phyloP scores from a whole-genome alignment of 2,797 vertebrate species.

The Bufotes viridis region DNA sequence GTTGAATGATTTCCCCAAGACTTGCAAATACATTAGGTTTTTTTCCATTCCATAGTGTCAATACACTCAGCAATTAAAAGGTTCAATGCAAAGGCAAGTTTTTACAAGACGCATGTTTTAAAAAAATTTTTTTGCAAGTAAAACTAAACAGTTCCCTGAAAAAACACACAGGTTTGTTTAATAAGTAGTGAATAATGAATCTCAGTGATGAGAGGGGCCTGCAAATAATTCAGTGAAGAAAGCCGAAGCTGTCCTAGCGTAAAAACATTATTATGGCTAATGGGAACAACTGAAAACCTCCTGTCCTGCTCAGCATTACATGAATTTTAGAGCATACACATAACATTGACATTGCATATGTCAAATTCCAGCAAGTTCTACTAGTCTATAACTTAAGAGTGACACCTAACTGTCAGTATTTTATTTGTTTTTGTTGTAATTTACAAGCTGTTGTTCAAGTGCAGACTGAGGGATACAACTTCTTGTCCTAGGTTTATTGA shows the following conservation, averaged over 20 bases:
- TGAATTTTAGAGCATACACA: not conserved
- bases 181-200: slow-evolving; percentile 18
- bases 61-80: slow-evolving; percentile 50
- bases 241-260: not conserved
- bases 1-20: slow-evolving; percentile 31
- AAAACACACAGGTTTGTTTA: slow-evolving; percentile 7
- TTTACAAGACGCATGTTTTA: slow-evolving; percentile 38
- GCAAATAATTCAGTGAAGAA: slow-evolving; percentile 9
- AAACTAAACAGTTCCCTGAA: slow-evolving; percentile 36
- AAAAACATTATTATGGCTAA: not conserved
- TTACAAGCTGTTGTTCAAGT: not conserved
- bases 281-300: not conserved
- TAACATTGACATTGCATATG: not conserved
- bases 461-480: not conserved
- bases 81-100: slow-evolving; percentile 53
- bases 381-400: not conserved
- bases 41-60: slow-evolving; percentile 51
- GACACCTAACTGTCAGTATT: not conserved
- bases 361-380: not conserved
- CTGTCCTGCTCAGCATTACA: not conserved
- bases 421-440: not conserved
- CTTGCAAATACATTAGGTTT: slow-evolving; percentile 23
- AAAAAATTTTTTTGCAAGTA: not conserved
- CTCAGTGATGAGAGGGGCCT: not conserved
- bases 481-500: not conserved